Base-by-base conservation (phyloP, 2,888 invertebrate genomes). In the Drosophila limbata region DNA sequence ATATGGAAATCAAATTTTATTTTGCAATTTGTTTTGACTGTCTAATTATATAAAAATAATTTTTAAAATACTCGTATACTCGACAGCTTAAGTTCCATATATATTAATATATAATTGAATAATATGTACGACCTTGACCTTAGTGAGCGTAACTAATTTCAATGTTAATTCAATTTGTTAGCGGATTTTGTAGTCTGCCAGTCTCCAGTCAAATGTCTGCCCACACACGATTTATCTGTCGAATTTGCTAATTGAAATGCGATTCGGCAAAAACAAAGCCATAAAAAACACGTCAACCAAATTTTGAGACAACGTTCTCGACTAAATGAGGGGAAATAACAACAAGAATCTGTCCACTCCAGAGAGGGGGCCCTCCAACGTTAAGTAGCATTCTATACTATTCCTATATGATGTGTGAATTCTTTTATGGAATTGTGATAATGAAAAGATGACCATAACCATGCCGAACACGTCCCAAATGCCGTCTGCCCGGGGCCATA, bases 391-490 rank as follows among this genome's bases (percentile, higher is more conserved):
- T 51, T 57, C 28, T 31, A 31, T 53, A 31, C 28, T 47, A 63
- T 57, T 33, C 55, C 51, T 52, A 55, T 72, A 33, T 57, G 70
- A 71, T 84, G 79, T 82, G 88, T 73, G 67, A 71, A 76, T 74
- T 48, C 56, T 64, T 68, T 70, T 74, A 85, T 82, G 44, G 70
- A 69, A 25, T 51, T 56, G 72, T 56, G 72, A 60, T 68, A 68
- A 76, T 70, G 45, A 66, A 64, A 53, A 64, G 61, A 62, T 67
- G 59, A 57, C 50, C 45, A 67, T 81, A 72, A 47, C 40, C 42
- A 84, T 81, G 82, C 84, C 55, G 31, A 47, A 61, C 84, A 84
- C 84, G 87, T 81, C 50, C 60, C 51, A 15, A 40, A 39, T 39
- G 51, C n/a, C 59, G 55, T 28, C 62, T 65, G 53, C n/a, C 40